Conservation (phyloP, 1,140 invertebrate genomes). For the Heterodera carotae region DNA sequence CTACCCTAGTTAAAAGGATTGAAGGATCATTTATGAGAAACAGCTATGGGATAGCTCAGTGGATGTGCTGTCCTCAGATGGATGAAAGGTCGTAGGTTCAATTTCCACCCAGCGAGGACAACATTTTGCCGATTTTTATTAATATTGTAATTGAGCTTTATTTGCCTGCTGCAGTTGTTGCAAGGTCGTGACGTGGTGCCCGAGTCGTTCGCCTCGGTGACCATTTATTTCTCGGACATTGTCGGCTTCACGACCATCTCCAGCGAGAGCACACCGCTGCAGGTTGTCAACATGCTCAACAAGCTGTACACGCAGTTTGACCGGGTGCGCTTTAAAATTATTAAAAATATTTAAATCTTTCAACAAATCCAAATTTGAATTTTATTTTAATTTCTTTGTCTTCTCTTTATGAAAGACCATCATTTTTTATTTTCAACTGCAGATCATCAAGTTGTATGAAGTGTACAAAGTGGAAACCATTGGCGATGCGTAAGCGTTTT, state of each 20-base stretch:
- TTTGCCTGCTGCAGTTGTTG: slow-evolving; percentile 47
- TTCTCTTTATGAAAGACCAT: background rate
- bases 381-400: too few relatives aligned
- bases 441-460: slow-evolving; percentile 91
- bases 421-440: slow-evolving; percentile 56
- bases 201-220: slow-evolving; percentile 61
- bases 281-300: slow-evolving; percentile 63
- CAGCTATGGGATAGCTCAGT: too few relatives aligned
- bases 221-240: slow-evolving; percentile 80
- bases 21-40: too few relatives aligned
- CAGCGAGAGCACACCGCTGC: slow-evolving; percentile 69
- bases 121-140: too few relatives aligned
- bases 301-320: slow-evolving; percentile 90
- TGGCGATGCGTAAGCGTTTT: slow-evolving; percentile 49
- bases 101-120: too few relatives aligned
- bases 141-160: too few relatives aligned
- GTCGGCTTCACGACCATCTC: slow-evolving; percentile 94
- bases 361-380: background rate
- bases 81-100: too few relatives aligned
- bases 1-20: too few relatives aligned
- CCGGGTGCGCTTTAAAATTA: slow-evolving; percentile 27
- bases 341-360: background rate
- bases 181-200: slow-evolving; percentile 59
- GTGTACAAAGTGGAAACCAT: slow-evolving; percentile 80
- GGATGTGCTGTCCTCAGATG: too few relatives aligned